Conservation (phyloP, 2,888 invertebrate genomes). For the Polydrusus pterygomalis region DNA sequence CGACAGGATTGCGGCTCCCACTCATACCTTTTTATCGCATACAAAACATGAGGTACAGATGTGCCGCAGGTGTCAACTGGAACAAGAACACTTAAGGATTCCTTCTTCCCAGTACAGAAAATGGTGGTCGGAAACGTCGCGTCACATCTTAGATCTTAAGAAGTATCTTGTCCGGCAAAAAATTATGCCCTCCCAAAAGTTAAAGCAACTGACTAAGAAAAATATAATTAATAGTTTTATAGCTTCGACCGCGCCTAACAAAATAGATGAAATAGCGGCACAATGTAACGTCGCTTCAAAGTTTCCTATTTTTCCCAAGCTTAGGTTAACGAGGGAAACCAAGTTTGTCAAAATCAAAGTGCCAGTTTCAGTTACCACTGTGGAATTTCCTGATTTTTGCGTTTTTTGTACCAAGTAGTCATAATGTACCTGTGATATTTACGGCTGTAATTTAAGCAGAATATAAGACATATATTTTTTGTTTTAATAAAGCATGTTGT, state of each 20-base stretch:
- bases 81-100: constrained; percentile 48
- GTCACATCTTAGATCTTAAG: constrained; percentile 67
- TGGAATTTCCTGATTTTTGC: constrained; percentile 61
- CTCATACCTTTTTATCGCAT: constrained; percentile 78
- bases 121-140: constrained; percentile 70
- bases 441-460: constrained; percentile 31
- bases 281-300: constrained; percentile 60
- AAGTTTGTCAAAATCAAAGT: constrained; percentile 71
- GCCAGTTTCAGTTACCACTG: constrained; percentile 66
- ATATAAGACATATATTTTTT: constrained; percentile 10
- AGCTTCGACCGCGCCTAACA: constrained; percentile 43
- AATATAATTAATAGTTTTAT: constrained; percentile 60
- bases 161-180: constrained; percentile 66
- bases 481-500: constrained; percentile 15
- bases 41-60: constrained; percentile 64
- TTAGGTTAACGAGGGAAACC: constrained; percentile 65
- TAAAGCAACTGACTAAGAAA: constrained; percentile 59
- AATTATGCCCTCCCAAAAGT: constrained; percentile 62
- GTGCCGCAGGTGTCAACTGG: constrained; percentile 58
- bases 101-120: constrained; percentile 64
- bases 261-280: constrained; percentile 68
- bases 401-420: constrained; percentile 51
- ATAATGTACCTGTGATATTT: constrained; percentile 43
- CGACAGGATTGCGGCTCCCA: constrained; percentile 80
- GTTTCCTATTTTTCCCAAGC: constrained; percentile 68